Conservation (phyloP, 1,140 invertebrate species). For the Aphelinus atriplicis region DNA sequence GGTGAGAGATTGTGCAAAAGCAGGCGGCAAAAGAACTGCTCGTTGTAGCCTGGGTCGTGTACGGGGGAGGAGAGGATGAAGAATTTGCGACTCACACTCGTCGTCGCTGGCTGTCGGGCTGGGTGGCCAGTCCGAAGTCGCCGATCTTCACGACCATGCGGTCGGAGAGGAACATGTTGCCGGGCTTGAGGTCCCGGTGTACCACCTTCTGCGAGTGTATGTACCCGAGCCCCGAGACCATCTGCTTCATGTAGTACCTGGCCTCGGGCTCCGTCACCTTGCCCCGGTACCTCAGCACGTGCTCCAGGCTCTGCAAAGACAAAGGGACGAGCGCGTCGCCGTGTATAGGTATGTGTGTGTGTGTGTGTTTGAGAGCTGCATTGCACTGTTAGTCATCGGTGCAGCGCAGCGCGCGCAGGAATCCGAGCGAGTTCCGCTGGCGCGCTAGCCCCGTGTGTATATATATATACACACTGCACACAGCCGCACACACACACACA, state of each 20-base stretch:
- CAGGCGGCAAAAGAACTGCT: too few relatives aligned
- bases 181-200: slow-evolving; percentile 80
- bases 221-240: slow-evolving; percentile 75
- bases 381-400: too few relatives aligned
- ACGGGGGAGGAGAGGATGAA: too few relatives aligned
- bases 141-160: slow-evolving; percentile 80
- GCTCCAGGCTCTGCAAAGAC: slow-evolving; percentile 55
- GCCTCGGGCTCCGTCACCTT: slow-evolving; percentile 78
- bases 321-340: not conserved
- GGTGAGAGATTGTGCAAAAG: too few relatives aligned
- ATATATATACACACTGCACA: too few relatives aligned
- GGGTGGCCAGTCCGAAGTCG: slow-evolving; percentile 80
- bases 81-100: slow-evolving; percentile 67
- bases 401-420: too few relatives aligned
- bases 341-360: too few relatives aligned
- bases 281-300: slow-evolving; percentile 70
- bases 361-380: too few relatives aligned
- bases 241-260: slow-evolving; percentile 77
- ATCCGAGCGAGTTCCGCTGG: too few relatives aligned
- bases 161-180: slow-evolving; percentile 79
- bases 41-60: too few relatives aligned
- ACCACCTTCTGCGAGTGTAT: slow-evolving; percentile 76
- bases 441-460: too few relatives aligned
- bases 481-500: too few relatives aligned
- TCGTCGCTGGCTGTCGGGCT: slow-evolving; percentile 70